A percentile compares a stretch with the other conserved stretches of the same genome.
Conservation (phyloP, 2,797 vertebrate genomes). For the Siniperca scherzeri region DNA sequence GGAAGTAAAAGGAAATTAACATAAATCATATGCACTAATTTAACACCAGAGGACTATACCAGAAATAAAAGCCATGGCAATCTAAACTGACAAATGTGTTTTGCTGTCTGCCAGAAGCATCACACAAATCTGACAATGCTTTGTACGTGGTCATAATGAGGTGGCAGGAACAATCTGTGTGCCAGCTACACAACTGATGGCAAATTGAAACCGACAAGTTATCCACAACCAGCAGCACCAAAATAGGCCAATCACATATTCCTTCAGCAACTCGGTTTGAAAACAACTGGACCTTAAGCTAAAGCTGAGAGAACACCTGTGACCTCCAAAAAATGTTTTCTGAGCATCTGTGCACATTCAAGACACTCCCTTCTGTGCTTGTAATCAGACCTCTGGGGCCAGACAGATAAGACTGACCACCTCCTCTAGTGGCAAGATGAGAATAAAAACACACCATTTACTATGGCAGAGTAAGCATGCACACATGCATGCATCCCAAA, state of each 20-base stretch:
- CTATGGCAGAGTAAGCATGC: background rate
- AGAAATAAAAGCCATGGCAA: conserved; percentile 6
- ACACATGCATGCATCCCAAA: conserved; percentile 1
- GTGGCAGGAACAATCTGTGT: conserved; percentile 37
- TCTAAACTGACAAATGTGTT: conserved; percentile 29
- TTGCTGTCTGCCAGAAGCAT: conserved; percentile 31
- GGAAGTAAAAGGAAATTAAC: background rate
- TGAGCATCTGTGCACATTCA: conserved; percentile 23
- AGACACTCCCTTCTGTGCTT: conserved; percentile 24
- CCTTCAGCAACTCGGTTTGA: conserved; percentile 3
- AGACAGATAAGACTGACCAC: conserved; percentile 27
- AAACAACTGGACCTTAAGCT: conserved; percentile 12
- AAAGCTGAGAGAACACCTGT: conserved; percentile 14
- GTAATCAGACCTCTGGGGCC: conserved; percentile 27
- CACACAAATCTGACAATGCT: conserved; percentile 13
- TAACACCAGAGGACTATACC: background rate
- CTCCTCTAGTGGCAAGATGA: conserved; percentile 22
- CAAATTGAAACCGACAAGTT: conserved; percentile 33
- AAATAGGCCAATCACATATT: conserved; percentile 7
- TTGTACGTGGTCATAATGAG: conserved; percentile 39
- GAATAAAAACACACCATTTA: conserved; percentile 39
- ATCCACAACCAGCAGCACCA: conserved; percentile 22
- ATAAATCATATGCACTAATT: background rate
- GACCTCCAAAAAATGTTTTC: conserved; percentile 11
- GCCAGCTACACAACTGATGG: conserved; percentile 37